Percentiles rank a stretch among this genome's conserved stretches.
These are phyloP conservation scores for Lathronympha strigana DNA, from an alignment of 2,888 invertebrate species.

Conservation along the genomic window DNA sequence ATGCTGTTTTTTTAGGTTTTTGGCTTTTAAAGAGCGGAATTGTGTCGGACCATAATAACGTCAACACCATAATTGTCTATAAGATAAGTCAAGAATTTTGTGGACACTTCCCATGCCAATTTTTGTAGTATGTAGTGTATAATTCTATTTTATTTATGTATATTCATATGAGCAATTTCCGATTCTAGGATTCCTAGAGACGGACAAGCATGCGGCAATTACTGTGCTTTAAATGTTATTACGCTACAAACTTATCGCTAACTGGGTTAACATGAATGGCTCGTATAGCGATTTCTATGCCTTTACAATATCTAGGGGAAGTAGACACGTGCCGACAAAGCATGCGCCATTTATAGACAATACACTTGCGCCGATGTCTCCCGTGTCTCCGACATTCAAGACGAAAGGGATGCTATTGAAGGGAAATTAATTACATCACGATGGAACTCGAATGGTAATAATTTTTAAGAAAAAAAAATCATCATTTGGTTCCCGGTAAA, in stretches of 20 bases:
- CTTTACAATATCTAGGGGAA: constrained; percentile 12
- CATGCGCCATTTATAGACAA: constrained; percentile 39
- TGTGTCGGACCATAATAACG: no score
- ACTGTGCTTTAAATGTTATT: background rate
- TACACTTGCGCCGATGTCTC: constrained; percentile 16
- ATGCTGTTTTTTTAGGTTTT: no score
- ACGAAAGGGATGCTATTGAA: constrained; percentile 20
- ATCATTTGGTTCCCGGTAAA: no score
- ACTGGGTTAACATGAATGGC: constrained; percentile 37
- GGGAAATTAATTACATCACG: constrained; percentile 14
- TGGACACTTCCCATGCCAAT: no score
- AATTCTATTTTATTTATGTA: no score
- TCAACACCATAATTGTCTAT: no score
- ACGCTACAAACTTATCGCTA: constrained; percentile 19
- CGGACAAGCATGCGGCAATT: background rate
- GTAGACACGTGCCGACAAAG: constrained; percentile 29
- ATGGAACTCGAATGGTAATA: background rate
- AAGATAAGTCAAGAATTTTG: no score
- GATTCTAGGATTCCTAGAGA: no score
- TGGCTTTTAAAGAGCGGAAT: no score
- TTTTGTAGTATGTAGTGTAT: no score
- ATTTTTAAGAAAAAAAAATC: no score
- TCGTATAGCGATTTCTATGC: constrained; percentile 23
- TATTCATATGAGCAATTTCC: no score
- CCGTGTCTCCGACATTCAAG: constrained; percentile 21